Evolutionary conservation across 2,888 invertebrate genomes (phyloP).

Genomic region (Entomobrya multifasciata): DNA sequence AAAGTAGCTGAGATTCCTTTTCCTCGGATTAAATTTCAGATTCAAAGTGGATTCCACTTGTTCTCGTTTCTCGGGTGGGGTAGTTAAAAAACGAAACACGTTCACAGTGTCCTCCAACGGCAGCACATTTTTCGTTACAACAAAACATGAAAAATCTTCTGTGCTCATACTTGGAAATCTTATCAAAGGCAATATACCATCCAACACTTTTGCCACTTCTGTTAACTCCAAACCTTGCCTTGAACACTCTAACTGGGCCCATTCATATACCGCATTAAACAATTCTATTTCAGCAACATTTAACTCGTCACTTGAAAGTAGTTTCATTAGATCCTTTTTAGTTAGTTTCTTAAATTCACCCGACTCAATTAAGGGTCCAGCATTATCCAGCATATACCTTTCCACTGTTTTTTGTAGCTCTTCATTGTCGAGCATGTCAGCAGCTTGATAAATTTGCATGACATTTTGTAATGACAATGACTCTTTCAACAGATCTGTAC

Average conservation of each 20-base stretch:
- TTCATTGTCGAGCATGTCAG: conserved; percentile 75
- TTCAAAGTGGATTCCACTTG: conserved; percentile 69
- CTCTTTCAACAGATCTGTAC: conserved; percentile 70
- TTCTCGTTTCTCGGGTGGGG: conserved; percentile 73
- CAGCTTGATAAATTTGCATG: conserved; percentile 76
- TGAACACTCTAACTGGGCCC: conserved; percentile 73
- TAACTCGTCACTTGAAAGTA: conserved; percentile 75
- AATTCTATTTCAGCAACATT: conserved; percentile 72
- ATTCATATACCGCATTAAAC: conserved; percentile 74
- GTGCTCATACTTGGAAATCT: conserved; percentile 76
- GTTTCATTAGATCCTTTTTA: conserved; percentile 71
- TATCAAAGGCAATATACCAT: conserved; percentile 74
- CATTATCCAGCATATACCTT: conserved; percentile 76
- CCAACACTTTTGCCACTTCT: conserved; percentile 62
- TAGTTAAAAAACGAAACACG: conserved; percentile 75
- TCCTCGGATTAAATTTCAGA: conserved; percentile 74
- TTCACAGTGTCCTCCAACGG: conserved; percentile 75
- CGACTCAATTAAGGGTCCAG: conserved; percentile 68
- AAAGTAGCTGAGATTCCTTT: conserved; percentile 75
- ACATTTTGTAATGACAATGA: conserved; percentile 73
- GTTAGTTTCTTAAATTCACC: conserved; percentile 75
- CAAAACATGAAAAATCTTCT: conserved; percentile 76
- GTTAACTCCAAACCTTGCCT: conserved; percentile 38
- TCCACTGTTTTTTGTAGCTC: conserved; percentile 76
- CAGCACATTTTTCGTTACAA: conserved; percentile 75